phyloP scores from a whole-genome alignment of 2,113 vertebrate species.

The Melanostigma gelatinosum region DNA sequence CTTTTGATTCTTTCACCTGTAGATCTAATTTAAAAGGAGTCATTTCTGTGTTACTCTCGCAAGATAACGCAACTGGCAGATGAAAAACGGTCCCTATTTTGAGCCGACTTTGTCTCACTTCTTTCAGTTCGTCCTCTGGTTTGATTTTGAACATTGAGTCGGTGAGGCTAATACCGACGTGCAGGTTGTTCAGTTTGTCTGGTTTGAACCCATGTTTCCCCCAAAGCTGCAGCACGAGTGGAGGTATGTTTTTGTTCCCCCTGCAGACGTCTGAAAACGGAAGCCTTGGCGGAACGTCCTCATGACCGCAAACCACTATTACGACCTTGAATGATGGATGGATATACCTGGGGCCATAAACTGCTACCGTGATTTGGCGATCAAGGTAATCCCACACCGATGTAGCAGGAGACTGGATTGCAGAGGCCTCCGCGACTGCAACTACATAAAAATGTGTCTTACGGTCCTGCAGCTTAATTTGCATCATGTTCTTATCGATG shows the following conservation, averaged over 20 bases:
- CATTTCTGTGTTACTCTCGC: constrained; percentile 80
- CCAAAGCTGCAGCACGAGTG: constrained; percentile 94
- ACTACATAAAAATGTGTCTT: constrained; percentile 89
- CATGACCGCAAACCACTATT: constrained; percentile 89
- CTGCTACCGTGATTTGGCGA: constrained; percentile 87
- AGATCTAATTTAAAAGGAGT: constrained; percentile 86
- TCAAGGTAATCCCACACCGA: constrained; percentile 87
- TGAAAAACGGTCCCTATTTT: constrained; percentile 86
- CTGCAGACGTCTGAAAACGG: constrained; percentile 88
- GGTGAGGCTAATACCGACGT: constrained; percentile 80
- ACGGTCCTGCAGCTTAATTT: constrained; percentile 88
- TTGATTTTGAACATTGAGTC: constrained; percentile 88
- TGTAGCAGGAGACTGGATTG: constrained; percentile 83
- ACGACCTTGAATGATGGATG: constrained; percentile 93
- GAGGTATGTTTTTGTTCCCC: constrained; percentile 86
- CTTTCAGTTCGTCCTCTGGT: constrained; percentile 82
- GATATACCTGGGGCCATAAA: constrained; percentile 95
- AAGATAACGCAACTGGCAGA: constrained; percentile 83
- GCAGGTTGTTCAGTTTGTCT: constrained; percentile 85
- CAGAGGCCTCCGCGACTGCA: constrained; percentile 84
- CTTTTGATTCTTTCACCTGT: constrained; percentile 80
- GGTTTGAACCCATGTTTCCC: constrained; percentile 89
- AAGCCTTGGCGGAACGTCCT: constrained; percentile 89
- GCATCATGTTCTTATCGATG: constrained; percentile 88
- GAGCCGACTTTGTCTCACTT: constrained; percentile 86